Percentiles rank a stretch among this genome's conserved stretches.
These are phyloP conservation scores for Alloplasta piceator DNA, from an alignment of 2,888 invertebrate genomes.

Conservation along the genomic window DNA sequence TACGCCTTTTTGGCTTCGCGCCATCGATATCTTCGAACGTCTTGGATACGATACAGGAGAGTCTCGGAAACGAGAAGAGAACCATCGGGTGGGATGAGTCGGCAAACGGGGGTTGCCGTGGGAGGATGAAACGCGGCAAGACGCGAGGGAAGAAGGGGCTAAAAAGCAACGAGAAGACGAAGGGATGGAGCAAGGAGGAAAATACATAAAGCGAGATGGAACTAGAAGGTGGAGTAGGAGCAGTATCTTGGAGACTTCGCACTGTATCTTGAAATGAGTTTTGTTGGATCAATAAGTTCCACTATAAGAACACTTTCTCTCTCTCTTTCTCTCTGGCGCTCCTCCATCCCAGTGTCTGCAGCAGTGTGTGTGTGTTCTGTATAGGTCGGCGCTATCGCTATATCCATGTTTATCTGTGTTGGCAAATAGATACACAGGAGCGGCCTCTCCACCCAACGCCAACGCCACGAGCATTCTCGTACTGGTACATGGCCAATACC, in stretches of 20 bases:
- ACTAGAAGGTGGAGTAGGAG: slow-evolving; percentile 76
- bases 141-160: slow-evolving; percentile 66
- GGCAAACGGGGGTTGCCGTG: slow-evolving; percentile 65
- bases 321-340: slow-evolving; percentile 67
- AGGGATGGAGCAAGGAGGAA: slow-evolving; percentile 56
- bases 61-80: slow-evolving; percentile 69
- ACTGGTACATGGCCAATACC: slow-evolving; percentile 56
- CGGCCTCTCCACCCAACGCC: slow-evolving; percentile 71
- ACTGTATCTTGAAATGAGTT: slow-evolving; percentile 84
- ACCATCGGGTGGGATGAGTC: slow-evolving; percentile 70
- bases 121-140: slow-evolving; percentile 71
- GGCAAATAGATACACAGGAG: slow-evolving; percentile 82
- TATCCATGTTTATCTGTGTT: slow-evolving; percentile 82
- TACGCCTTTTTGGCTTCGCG: neutral
- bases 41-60: slow-evolving; percentile 78
- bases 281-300: slow-evolving; percentile 84
- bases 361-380: slow-evolving; percentile 74
- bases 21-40: slow-evolving; percentile 68
- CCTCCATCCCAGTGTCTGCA: slow-evolving; percentile 69
- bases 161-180: slow-evolving; percentile 61
- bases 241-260: slow-evolving; percentile 84
- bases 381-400: slow-evolving; percentile 62
- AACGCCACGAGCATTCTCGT: slow-evolving; percentile 59
- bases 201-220: slow-evolving; percentile 72
- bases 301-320: slow-evolving; percentile 83